Conservation (phyloP, 2,888 invertebrate genomes). For the Dorcus parallelipipedus region DNA sequence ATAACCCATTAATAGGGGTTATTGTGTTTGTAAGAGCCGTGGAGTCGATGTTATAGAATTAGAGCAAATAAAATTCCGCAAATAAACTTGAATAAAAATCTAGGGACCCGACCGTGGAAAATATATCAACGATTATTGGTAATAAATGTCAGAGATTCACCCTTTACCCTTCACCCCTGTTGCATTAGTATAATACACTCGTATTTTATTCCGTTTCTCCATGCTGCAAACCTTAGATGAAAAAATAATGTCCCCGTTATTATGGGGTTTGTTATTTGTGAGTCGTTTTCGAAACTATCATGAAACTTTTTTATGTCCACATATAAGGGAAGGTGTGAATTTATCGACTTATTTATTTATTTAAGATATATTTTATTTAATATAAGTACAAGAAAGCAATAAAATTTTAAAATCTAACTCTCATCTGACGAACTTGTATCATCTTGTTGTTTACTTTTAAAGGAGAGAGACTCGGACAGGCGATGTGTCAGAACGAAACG, state of each 20-base stretch:
- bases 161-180: conserved; percentile 1
- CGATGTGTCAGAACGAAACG: too few relatives aligned
- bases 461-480: too few relatives aligned
- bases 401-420: too few relatives aligned
- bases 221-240: not conserved
- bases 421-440: too few relatives aligned
- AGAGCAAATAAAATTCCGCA: not conserved
- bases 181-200: conserved; percentile 14
- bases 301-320: not conserved
- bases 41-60: not conserved
- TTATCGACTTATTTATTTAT: not conserved
- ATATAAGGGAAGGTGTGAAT: not conserved
- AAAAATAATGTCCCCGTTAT: not conserved
- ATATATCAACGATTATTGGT: conserved; percentile 17
- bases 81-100: conserved; percentile 5
- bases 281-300: not conserved
- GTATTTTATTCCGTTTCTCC: conserved; percentile 7
- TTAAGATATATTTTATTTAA: too few relatives aligned
- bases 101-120: conserved; percentile 5
- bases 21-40: too few relatives aligned
- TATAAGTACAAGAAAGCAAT: too few relatives aligned
- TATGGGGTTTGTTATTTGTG: not conserved
- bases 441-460: too few relatives aligned
- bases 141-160: conserved; percentile 11
- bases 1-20: too few relatives aligned